Base-by-base conservation (phyloP, 2,888 invertebrate species). In the Drosophila planitibia region DNA sequence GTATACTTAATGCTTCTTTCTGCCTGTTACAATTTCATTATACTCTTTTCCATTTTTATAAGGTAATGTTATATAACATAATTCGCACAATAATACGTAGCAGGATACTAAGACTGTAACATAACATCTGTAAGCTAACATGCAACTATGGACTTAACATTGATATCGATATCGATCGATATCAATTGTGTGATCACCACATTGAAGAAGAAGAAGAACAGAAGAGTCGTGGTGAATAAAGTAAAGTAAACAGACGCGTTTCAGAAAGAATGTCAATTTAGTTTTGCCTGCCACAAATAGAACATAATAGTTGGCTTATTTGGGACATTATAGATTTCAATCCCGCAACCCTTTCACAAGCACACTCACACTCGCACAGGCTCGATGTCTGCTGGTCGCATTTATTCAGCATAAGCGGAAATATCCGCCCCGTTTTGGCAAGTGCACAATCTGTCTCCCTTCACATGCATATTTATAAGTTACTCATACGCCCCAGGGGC, bases 401-500 rank as follows among this genome's bases (percentile, higher is more conserved):
- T 68, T 69, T 62, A 58, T 53, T 25, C 19, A 49, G 51, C 59
- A 35, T 58, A 67, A 65, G 32, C 68, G 70, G 70, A 77, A 66
- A 68, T 81, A 60, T 35, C 68, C 83, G 78, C 83, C 85, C 85
- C 74, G 74, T 81, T 78, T 62, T 57, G 79, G 68, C 81, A 85
- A 82, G 81, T 82, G 72, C 72, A 79, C 74, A 79, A 83, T 85
- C 67, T 79, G 53, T 35, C 28, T 39, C 67, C 54, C 39, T 55
- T 51, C 55, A 47, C 64, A 68, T 69, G 62, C 66, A 72, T 65
- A 74, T 77, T 72, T 52, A 76, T 73, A 76, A 68, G 77, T 71
- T 54, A 72, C 78, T 55, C 80, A 89, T 84, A 84, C 85, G 85
- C 66, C 82, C 82, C 70, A 41, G 41, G 60, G 53, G 61, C 66